phyloP scores from a whole-genome alignment of 2,797 vertebrate species.

The Dicrostonyx torquatus region DNA sequence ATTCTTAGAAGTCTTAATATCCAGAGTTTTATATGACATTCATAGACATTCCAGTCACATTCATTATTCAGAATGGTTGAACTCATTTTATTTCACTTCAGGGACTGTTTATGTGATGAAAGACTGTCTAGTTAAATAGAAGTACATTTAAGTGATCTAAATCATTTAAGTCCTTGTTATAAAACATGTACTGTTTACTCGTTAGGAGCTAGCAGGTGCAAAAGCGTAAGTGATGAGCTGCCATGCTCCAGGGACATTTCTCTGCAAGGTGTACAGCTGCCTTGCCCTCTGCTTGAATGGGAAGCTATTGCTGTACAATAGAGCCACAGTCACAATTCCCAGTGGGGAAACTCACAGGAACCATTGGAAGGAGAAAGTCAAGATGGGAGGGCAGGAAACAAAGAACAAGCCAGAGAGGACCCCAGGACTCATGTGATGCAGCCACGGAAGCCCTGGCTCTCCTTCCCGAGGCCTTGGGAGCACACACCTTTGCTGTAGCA shows the following conservation, averaged over 20 bases:
- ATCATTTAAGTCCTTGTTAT: neutral
- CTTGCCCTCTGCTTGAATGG: accelerated
- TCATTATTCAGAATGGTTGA: neutral
- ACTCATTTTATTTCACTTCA: conserved; percentile 15
- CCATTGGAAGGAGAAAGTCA: neutral
- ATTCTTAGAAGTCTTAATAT: neutral
- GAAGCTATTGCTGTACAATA: neutral
- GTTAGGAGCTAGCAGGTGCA: neutral
- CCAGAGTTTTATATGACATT: neutral
- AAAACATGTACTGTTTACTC: neutral
- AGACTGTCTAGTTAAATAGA: neutral
- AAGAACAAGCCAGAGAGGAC: neutral
- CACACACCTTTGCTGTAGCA: neutral
- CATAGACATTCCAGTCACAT: no score
- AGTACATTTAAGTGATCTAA: neutral
- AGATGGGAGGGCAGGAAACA: neutral
- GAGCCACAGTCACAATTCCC: neutral
- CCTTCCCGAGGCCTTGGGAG: neutral
- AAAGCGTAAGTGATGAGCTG: neutral
- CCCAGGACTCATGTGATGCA: no score
- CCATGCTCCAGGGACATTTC: accelerated
- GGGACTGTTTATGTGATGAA: neutral
- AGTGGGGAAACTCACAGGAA: neutral
- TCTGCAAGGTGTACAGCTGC: accelerated
- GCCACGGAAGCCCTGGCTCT: neutral